A percentile compares a stretch with the other conserved stretches of the same genome.
Conservation (phyloP, 2,113 vertebrate genomes). For the Rhinopomastus cyanomelas region DNA sequence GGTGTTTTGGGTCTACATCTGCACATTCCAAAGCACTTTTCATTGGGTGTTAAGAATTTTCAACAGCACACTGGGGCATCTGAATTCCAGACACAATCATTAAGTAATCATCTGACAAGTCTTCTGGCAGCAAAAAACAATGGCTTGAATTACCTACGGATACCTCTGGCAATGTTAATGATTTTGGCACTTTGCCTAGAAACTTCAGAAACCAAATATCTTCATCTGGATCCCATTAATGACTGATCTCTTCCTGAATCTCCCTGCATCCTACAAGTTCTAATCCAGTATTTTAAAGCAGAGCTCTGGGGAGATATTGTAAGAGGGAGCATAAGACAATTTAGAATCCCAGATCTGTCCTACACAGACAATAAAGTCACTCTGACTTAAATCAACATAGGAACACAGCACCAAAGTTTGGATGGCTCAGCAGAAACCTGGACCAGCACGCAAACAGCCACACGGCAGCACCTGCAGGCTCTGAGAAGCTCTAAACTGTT, state of each 20-base stretch:
- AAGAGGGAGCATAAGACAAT: neutral
- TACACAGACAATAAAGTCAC: neutral
- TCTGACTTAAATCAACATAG: neutral
- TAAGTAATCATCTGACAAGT: conserved; percentile 6
- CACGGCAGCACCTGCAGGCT: neutral
- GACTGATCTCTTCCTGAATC: neutral
- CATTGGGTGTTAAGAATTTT: neutral
- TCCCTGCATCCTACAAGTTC: neutral
- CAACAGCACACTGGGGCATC: neutral
- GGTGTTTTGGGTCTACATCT: neutral
- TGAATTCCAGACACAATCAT: neutral
- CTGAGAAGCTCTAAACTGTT: neutral
- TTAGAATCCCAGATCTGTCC: neutral
- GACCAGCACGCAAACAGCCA: neutral
- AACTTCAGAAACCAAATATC: neutral
- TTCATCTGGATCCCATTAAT: neutral
- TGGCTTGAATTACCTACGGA: neutral
- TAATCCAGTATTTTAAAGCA: neutral
- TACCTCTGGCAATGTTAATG: neutral
- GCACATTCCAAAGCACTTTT: conserved; percentile 3
- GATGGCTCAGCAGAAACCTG: neutral
- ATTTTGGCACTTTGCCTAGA: conserved; percentile 25
- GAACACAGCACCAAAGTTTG: neutral
- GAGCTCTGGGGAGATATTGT: neutral
- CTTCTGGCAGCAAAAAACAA: neutral